Evolutionary conservation across 2,888 invertebrate species (phyloP), one percentile per base, ranked within the genome.

Genomic region (Drosophila limbata): DNA sequence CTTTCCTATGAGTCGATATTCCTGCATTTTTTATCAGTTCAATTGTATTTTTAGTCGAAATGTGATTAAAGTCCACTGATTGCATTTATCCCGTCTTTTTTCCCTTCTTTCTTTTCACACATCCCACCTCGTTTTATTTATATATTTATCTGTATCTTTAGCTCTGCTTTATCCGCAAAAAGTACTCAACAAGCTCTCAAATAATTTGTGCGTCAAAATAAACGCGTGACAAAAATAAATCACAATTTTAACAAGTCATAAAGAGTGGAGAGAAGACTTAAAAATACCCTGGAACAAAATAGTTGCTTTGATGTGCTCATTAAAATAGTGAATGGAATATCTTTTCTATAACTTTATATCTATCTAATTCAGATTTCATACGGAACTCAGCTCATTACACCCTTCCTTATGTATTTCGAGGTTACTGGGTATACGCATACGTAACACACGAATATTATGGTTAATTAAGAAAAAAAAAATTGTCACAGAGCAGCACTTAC

Each of bases 141-240:
- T 48, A 5, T 9, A 47, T 37, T 15, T 21, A 42, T 55, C 33
- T 50, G 11, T 17, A 40, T 48, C 37, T 56, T 57, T 37, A 8
- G 19, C 45, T 51, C 52, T 28, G 28, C 13, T 40, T 53, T n/a
- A 33, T 65, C 25, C 44, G 44, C 40, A 40, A 65, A 44, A 72
- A 55, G 50, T 64, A 55, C 39, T 68, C 64, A 72, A 59, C 52
- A 55, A 65, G 64, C 51, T 31, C 52, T 61, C 56, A 52, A 53
- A 61, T 69, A 57, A 64, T 69, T 63, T 66, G 60, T 72, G 69
- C 75, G 81, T 72, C 84, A 75, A 78, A 62, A 64, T 79, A 50
- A 59, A 74, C 77, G 75, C 77, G 71, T 82, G 84, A 80, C 78
- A 71, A 87, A 84, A 84, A 84, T 84, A 84, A 87, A 84, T 84